Conservation (phyloP, 2,797 vertebrate species). For the Phylloscopus collybita region DNA sequence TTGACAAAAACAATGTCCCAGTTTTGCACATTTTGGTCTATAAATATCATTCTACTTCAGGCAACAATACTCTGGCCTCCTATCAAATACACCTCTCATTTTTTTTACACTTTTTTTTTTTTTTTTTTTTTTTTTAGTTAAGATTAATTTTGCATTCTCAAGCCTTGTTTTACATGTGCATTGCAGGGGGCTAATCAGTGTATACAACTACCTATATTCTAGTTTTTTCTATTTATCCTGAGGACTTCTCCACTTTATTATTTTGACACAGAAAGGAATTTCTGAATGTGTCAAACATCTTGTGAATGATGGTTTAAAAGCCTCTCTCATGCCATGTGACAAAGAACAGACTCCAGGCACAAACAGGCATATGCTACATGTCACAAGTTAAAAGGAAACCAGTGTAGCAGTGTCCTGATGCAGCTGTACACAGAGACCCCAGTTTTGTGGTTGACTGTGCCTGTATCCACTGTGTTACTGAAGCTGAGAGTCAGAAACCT, state of each 20-base stretch:
- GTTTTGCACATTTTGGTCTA: conserved; percentile 20
- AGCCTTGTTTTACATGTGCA: background rate
- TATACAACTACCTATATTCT: background rate
- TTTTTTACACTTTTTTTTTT: background rate
- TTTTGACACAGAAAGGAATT: background rate
- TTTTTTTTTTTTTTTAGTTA: background rate
- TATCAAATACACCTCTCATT: background rate
- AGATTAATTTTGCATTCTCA: background rate
- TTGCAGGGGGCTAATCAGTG: background rate
- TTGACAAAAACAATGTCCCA: conserved; percentile 11
- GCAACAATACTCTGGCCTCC: background rate
- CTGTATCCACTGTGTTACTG: background rate
- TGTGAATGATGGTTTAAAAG: background rate
- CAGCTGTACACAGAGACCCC: background rate
- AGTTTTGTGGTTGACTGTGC: background rate
- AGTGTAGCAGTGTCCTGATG: background rate
- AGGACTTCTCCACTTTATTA: background rate
- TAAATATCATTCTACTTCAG: conserved; percentile 16
- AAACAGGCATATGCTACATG: background rate
- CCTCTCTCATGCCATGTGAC: background rate
- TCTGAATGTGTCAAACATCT: background rate
- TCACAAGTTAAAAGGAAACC: background rate
- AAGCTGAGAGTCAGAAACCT: background rate
- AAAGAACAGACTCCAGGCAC: background rate
- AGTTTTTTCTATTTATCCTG: background rate